Conservation (phyloP, 2,797 vertebrate species). For the Mus minutoides region DNA sequence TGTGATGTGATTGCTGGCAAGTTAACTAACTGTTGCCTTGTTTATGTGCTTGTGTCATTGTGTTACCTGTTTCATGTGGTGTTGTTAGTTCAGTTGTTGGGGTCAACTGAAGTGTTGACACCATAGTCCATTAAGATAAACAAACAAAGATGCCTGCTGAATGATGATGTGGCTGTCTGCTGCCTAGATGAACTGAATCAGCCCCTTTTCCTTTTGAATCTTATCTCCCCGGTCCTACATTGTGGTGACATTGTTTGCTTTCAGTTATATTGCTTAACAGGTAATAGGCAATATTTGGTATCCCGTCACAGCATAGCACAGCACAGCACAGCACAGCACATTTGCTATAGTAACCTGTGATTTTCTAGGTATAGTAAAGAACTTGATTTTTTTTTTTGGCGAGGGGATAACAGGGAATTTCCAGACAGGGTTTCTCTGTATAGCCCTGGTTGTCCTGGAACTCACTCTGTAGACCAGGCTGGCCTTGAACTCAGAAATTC, state of each 20-base stretch:
- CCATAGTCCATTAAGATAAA: neutral
- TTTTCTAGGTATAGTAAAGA: conserved; percentile 32
- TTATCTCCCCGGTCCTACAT: conserved; percentile 15
- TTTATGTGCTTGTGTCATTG: neutral
- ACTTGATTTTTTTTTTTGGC: neutral
- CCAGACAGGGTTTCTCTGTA: no score
- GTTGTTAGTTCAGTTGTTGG: no score
- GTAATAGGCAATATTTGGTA: conserved; percentile 5
- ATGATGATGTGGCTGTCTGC: neutral
- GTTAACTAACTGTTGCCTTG: conserved; percentile 13
- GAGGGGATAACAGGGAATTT: no score
- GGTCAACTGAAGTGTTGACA: conserved; percentile 22
- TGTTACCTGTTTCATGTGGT: neutral
- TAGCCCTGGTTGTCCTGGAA: no score
- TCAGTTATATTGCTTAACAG: neutral
- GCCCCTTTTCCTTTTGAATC: neutral
- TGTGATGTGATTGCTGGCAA: neutral
- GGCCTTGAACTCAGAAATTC: no score
- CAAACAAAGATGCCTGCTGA: neutral
- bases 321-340: neutral
- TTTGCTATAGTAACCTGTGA: neutral
- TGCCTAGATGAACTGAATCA: neutral
- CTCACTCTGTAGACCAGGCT: no score
- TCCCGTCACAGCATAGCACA: neutral
- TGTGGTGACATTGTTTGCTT: neutral